A percentile compares a stretch with the other conserved stretches of the same genome.
Evolutionary conservation across 2,888 invertebrate genomes (phyloP).

Genomic region (Graphium colonna): DNA sequence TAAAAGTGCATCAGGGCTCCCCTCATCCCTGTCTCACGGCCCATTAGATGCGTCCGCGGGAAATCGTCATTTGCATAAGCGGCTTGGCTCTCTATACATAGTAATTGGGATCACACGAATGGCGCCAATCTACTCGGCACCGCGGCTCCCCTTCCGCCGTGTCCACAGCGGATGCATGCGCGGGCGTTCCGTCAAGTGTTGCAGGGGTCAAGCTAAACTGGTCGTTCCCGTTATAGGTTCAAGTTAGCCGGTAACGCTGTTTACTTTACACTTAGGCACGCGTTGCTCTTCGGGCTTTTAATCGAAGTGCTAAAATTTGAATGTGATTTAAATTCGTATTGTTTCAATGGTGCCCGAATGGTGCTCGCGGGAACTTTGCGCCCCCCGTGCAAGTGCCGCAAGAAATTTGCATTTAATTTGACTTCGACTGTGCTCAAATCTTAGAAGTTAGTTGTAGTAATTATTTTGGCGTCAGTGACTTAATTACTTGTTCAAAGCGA

Average conservation of each 20-base stretch:
- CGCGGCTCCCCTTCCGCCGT: conserved; percentile 33
- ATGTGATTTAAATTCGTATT: conserved; percentile 74
- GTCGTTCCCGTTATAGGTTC: conserved; percentile 53
- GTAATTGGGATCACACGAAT: conserved; percentile 74
- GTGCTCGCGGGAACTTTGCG: conserved; percentile 35
- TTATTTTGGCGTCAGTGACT: conserved; percentile 29
- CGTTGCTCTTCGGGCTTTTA: conserved; percentile 69
- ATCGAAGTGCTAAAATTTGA: conserved; percentile 76
- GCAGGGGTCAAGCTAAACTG: conserved; percentile 43
- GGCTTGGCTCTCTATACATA: conserved; percentile 74
- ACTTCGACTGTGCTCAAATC: conserved; percentile 35
- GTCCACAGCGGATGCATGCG: conserved; percentile 28
- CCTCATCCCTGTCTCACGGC: conserved; percentile 46
- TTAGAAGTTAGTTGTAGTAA: conserved; percentile 30
- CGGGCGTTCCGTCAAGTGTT: conserved; percentile 28
- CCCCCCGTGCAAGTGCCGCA: conserved; percentile 43
- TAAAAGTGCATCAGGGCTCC: conserved; percentile 64
- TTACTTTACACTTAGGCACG: conserved; percentile 71
- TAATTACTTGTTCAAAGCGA: conserved; percentile 23
- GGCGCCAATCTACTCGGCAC: conserved; percentile 53
- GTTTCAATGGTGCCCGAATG: conserved; percentile 59
- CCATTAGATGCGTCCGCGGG: conserved; percentile 77
- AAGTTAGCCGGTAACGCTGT: conserved; percentile 66
- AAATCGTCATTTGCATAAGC: conserved; percentile 78
- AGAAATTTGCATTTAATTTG: conserved; percentile 64